phyloP scores from a whole-genome alignment of 1,140 invertebrate species.

The Pemphigus obesinymphae region DNA sequence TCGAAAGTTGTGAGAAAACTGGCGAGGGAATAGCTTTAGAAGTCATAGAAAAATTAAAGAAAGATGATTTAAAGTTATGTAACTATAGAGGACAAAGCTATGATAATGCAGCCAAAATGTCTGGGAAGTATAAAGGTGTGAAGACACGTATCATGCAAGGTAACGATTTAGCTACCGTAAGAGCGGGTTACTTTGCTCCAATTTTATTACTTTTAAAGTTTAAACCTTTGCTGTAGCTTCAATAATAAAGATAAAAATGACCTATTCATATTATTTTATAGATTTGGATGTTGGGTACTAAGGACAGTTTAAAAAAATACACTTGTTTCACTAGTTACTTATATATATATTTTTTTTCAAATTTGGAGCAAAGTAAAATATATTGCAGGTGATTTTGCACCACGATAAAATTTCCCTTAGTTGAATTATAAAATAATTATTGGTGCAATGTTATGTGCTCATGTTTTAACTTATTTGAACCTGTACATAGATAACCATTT shows the following conservation, averaged over 20 bases:
- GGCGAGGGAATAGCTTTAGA: too few species aligned
- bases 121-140: conserved; percentile 47
- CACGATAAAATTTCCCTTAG: neutral
- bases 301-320: neutral
- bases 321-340: neutral
- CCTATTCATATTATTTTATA: neutral
- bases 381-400: neutral
- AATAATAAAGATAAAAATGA: too few species aligned
- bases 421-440: neutral
- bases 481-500: too few species aligned
- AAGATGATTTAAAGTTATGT: neutral
- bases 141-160: conserved; percentile 45
- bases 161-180: neutral
- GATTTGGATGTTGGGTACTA: neutral
- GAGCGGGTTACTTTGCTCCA: neutral
- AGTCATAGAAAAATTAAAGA: too few species aligned
- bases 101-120: conserved; percentile 48
- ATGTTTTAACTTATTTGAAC: too few species aligned
- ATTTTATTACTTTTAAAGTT: too few species aligned
- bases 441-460: too few species aligned
- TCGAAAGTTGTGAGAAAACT: too few species aligned
- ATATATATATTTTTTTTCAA: neutral
- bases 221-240: too few species aligned
- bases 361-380: conserved; percentile 4
- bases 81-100: conserved; percentile 47